Percentiles rank a stretch among this genome's conserved stretches.
Evolutionary conservation across 35 echinoderm and acorn worm genomes (phyloP).

Genomic region (Heliocidaris tuberculata): DNA sequence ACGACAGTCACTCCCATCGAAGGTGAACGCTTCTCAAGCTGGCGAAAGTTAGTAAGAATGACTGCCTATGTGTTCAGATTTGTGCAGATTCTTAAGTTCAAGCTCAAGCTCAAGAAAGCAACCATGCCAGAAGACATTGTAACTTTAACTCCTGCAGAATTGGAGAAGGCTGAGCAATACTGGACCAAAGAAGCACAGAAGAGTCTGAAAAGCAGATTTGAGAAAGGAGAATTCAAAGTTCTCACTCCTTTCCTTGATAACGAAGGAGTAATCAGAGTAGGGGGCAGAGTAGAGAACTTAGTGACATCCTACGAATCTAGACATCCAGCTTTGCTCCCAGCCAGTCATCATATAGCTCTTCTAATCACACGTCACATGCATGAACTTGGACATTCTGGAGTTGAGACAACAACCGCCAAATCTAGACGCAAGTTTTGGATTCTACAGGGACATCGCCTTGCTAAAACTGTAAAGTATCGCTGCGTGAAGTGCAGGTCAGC

Average conservation of each 20-base stretch:
- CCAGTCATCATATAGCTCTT: constrained; percentile 45
- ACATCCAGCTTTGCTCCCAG: constrained; percentile 64
- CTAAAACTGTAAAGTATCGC: constrained; percentile 60
- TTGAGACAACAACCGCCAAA: constrained; percentile 56
- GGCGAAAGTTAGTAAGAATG: constrained; percentile 70
- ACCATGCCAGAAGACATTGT: too few relatives aligned
- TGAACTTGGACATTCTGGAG: constrained; percentile 53
- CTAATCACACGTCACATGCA: constrained; percentile 64
- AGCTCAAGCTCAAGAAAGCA: constrained; percentile 44
- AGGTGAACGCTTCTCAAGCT: constrained; percentile 45
- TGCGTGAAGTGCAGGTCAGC: constrained; percentile 60
- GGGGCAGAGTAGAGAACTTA: constrained; percentile 56
- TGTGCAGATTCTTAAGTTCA: constrained; percentile 46
- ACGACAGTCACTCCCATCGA: constrained; percentile 43
- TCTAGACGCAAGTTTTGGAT: constrained; percentile 66
- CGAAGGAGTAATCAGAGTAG: constrained; percentile 60
- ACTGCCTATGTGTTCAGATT: constrained; percentile 80
- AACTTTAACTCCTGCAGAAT: too few relatives aligned
- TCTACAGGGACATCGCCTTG: constrained; percentile 40
- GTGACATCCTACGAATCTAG: constrained; percentile 50
- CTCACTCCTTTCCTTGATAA: constrained; percentile 63
- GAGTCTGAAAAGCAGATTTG: constrained; percentile 26
- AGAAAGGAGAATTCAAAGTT: constrained; percentile 57
- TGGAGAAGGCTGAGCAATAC: too few relatives aligned
- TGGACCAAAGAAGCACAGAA: constrained; percentile 68